These are phyloP conservation scores for Percina caprodes DNA, from an alignment of 2,113 vertebrate species.

Conservation along the genomic window DNA sequence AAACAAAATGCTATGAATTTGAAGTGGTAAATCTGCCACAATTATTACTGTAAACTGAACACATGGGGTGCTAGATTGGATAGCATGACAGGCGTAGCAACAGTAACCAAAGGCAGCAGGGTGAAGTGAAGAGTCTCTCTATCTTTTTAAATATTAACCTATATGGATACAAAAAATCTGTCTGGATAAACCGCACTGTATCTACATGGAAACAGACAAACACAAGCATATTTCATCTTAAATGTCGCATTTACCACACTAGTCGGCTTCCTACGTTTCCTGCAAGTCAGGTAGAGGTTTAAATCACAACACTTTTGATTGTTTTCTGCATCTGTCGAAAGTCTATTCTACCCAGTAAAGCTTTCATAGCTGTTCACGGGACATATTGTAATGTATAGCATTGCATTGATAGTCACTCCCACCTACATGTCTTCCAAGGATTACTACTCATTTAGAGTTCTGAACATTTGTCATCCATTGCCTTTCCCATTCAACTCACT, in stretches of 20 bases:
- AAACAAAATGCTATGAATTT: neutral
- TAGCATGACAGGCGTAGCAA: neutral
- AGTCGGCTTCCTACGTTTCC: neutral
- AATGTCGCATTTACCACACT: neutral
- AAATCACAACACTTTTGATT: neutral
- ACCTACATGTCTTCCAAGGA: slow-evolving; percentile 45
- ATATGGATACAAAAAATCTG: neutral
- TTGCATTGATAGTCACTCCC: slow-evolving; percentile 31
- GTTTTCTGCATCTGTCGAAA: neutral
- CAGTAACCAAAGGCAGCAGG: neutral
- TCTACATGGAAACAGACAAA: neutral
- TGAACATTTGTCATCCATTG: slow-evolving; percentile 69
- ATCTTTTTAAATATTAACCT: neutral
- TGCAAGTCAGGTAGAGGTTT: neutral
- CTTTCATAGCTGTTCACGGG: neutral
- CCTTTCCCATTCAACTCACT: slow-evolving; percentile 45
- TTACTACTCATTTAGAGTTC: slow-evolving; percentile 64
- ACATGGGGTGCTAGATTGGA: neutral
- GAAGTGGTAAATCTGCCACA: neutral
- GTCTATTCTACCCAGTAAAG: neutral
- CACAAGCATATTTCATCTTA: neutral
- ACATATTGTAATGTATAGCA: slow-evolving; percentile 28
- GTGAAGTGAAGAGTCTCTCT: neutral
- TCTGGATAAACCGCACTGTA: neutral
- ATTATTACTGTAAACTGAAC: neutral